Evolutionary conservation across 2,113 vertebrate species (phyloP).

Genomic region (Scomber scombrus): DNA sequence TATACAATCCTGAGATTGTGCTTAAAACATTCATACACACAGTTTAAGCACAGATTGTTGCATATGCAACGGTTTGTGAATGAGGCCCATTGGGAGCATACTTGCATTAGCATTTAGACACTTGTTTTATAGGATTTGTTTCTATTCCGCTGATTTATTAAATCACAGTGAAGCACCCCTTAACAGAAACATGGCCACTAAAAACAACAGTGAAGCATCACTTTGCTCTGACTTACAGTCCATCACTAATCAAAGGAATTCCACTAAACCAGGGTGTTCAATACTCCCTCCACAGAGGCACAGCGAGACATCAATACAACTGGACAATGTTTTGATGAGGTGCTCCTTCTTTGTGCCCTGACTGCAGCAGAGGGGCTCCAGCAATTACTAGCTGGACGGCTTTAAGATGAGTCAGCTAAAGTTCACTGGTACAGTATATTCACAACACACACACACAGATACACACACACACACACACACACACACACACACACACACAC

Average conservation of each 20-base stretch:
- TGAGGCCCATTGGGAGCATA: too few species aligned
- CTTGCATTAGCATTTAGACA: too few species aligned
- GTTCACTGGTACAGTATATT: constrained; percentile 22
- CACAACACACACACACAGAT: constrained; percentile 34
- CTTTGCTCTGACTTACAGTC: not conserved
- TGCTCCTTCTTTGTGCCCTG: constrained; percentile 27
- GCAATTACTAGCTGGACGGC: constrained; percentile 40
- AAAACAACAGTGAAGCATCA: not conserved
- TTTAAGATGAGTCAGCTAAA: constrained; percentile 54
- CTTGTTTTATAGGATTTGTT: too few species aligned
- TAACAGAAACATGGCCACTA: too few species aligned
- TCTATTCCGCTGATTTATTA: too few species aligned
- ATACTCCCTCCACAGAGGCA: not conserved
- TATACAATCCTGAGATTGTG: too few species aligned
- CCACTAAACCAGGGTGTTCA: constrained; percentile 2
- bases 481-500: constrained; percentile 25
- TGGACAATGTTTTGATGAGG: constrained; percentile 41
- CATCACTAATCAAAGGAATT: not conserved
- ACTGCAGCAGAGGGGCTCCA: constrained; percentile 43
- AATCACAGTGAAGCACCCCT: too few species aligned
- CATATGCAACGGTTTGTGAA: too few species aligned
- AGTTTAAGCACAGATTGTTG: too few species aligned
- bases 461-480: constrained; percentile 23
- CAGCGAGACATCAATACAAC: constrained; percentile 9
- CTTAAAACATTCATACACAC: too few species aligned